Base-by-base conservation (phyloP, 2,797 vertebrate genomes). In the Eptatretus atami region DNA sequence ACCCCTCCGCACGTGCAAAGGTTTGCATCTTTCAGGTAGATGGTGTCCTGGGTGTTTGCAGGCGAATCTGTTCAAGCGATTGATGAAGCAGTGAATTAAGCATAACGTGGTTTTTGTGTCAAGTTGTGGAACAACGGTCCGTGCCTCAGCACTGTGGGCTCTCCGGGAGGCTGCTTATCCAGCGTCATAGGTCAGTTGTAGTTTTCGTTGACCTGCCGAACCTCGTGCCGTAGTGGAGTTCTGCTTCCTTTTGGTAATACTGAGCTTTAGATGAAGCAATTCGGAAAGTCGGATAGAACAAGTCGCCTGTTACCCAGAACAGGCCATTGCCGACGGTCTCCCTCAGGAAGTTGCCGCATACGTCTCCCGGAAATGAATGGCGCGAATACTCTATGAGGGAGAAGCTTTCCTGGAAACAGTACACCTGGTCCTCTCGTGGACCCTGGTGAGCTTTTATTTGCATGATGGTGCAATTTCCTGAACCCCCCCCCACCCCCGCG, bases 31-130 rank as follows among this genome's bases (percentile, higher is more conserved):
- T n/a, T 44, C 31, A 44, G 31, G 31, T 44, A 4, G 31, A 44
- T 2, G 31, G 19, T 44, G 19, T 19, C 55, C 14, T 19, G 55
- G n/a, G 55, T 15, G 19, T n/a, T 53, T 65, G 64, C 68, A 98
- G 92, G 82, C 83, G 92, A 74, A 86, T 98, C 71, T 98, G 90
- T 75, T n/a, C 87, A 96, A 75, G 79, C 93, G 63, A 93, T 98
- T 72, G 86, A 78, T 63, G 92, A 98, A 73, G 90, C 87, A 1
- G 88, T 96, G 24, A 92, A 86, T n/a, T 80, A 98, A 98, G 70
- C 80, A 90, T 74, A 93, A 95, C 1, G 80, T 92, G 25, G 78
- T 96, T 69, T 98, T 88, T 69, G 83, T 98, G 70, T 98, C 92
- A 8, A 98, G 92, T 68, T 90, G 90, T 15, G 92, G 66, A 98